A percentile compares a stretch with the other conserved stretches of the same genome.
Conservation (phyloP, 2,797 vertebrate species). For the Merluccius polli region DNA sequence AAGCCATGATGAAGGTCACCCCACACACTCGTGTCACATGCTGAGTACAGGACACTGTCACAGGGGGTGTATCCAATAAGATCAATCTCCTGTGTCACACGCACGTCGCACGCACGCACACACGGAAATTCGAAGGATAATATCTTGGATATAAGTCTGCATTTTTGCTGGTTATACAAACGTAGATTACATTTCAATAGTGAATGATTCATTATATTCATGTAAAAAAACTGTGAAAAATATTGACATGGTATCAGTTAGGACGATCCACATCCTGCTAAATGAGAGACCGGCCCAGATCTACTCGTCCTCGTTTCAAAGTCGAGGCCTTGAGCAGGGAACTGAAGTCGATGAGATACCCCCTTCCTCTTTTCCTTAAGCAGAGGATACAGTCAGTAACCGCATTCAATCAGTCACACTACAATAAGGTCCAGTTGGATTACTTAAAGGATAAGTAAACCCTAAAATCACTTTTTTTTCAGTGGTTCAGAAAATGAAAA, state of each 20-base stretch:
- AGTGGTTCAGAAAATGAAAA: no score
- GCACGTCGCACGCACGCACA: neutral
- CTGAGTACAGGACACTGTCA: constrained; percentile 58
- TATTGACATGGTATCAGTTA: neutral
- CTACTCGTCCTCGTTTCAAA: neutral
- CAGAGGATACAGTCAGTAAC: no score
- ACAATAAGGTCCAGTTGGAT: no score
- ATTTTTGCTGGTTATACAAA: neutral
- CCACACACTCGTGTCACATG: constrained; percentile 48
- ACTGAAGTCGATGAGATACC: no score
- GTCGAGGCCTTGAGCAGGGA: no score
- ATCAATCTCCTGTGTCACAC: constrained; percentile 43
- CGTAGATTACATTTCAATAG: neutral
- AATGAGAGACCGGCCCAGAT: neutral
- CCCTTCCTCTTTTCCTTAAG: no score
- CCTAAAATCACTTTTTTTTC: no score
- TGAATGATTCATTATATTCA: neutral
- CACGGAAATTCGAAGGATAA: neutral
- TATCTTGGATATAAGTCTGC: neutral
- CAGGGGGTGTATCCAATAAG: constrained; percentile 55
- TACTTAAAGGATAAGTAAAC: no score
- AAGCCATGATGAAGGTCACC: constrained; percentile 48
- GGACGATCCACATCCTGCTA: neutral
- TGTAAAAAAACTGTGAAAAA: neutral
- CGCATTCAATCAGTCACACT: no score